Evolutionary conservation across 2,797 vertebrate species (phyloP).

Genomic region (Dermochelys coriacea): DNA sequence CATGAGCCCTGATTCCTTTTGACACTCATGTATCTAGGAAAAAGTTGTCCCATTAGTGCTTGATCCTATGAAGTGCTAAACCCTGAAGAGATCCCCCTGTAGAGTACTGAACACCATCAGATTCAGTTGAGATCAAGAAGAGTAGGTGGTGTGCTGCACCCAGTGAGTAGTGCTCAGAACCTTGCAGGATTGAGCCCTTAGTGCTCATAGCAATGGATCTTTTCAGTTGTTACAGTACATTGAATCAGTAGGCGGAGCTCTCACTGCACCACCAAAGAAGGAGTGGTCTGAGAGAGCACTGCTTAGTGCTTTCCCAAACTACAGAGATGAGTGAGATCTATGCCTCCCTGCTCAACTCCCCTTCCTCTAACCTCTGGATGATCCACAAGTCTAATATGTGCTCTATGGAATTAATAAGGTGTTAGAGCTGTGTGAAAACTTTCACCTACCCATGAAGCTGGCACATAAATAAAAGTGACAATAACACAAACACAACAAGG

Average conservation of each 20-base stretch:
- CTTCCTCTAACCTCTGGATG: neutral
- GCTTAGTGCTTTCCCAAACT: neutral
- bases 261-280: accelerated
- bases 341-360: neutral
- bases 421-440: neutral
- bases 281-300: neutral
- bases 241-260: neutral
- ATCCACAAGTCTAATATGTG: neutral
- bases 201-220: neutral
- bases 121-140: neutral
- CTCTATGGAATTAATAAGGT: neutral
- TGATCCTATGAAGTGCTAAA: neutral
- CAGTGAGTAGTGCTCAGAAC: neutral
- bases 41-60: neutral
- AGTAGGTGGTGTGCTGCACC: neutral
- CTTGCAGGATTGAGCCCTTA: neutral
- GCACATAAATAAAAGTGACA: neutral
- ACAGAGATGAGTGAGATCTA: neutral
- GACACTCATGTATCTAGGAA: neutral
- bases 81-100: neutral
- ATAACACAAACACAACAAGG: neutral
- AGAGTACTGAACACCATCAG: neutral
- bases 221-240: neutral
- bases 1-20: neutral
- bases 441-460: neutral